Evolutionary conservation across 2,888 invertebrate genomes (phyloP).

Genomic region (Eupithecia inturbata): DNA sequence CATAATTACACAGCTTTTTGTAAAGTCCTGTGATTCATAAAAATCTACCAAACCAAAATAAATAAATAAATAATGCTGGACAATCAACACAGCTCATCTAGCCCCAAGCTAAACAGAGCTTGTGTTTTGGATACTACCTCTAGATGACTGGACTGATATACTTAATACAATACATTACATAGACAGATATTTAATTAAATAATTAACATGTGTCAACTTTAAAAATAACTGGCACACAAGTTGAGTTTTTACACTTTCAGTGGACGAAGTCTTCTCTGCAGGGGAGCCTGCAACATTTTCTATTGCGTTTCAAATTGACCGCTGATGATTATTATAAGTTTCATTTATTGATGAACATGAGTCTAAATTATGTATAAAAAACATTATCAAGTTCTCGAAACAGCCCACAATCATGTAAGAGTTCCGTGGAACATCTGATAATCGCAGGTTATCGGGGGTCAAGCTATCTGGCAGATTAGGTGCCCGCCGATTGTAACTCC

Average conservation of each 20-base stretch:
- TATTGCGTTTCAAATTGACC: not conserved
- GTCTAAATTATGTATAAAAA: not conserved
- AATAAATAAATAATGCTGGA: too few relatives aligned
- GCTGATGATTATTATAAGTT: not conserved
- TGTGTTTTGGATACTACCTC: too few relatives aligned
- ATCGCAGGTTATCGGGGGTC: conserved; percentile 59
- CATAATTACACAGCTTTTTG: not conserved
- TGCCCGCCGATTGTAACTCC: conserved; percentile 41
- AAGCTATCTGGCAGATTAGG: conserved; percentile 47
- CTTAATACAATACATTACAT: too few relatives aligned
- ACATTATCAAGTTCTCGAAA: conserved; percentile 24
- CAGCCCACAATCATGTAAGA: conserved; percentile 33
- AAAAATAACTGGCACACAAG: not conserved
- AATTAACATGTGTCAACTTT: not conserved
- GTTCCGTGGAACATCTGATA: conserved; percentile 53
- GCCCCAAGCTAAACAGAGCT: too few relatives aligned
- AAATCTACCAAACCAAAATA: not conserved
- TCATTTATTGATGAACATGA: not conserved
- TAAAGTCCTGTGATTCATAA: not conserved
- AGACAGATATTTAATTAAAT: too few relatives aligned
- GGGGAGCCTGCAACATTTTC: not conserved
- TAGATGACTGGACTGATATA: too few relatives aligned
- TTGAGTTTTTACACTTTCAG: not conserved
- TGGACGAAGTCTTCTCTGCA: not conserved
- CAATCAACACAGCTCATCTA: too few relatives aligned